Percentiles rank a stretch among this genome's conserved stretches.
phyloP scores from a whole-genome alignment of 2,113 vertebrate genomes.

The Odocoileus virginianus region DNA sequence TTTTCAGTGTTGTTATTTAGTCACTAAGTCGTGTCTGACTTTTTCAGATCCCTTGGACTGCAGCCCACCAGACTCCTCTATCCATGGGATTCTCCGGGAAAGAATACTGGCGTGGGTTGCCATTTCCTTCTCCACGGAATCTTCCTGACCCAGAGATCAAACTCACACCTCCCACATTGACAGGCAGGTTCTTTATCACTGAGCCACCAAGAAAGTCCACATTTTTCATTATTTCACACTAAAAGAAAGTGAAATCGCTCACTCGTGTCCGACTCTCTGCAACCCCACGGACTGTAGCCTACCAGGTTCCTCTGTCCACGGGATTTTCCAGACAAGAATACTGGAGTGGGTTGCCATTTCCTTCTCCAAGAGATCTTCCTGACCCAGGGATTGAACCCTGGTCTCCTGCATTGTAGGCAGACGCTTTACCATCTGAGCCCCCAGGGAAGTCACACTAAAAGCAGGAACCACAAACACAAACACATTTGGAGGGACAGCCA shows the following conservation, averaged over 20 bases:
- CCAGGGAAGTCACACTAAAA: background rate
- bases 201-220: background rate
- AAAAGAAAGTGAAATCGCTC: background rate
- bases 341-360: background rate
- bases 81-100: background rate
- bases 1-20: background rate
- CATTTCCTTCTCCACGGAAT: background rate
- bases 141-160: background rate
- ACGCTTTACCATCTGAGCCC: rapidly evolving
- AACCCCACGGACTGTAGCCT: background rate
- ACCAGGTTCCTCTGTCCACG: background rate
- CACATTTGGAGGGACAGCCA: background rate
- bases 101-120: background rate
- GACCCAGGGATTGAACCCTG: background rate
- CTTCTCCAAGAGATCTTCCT: background rate
- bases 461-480: background rate
- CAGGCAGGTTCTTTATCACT: background rate
- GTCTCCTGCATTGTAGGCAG: background rate
- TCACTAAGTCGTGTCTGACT: background rate
- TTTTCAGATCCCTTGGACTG: background rate
- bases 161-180: background rate
- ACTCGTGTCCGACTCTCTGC: background rate
- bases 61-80: background rate
- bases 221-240: background rate
- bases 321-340: background rate